phyloP scores from a whole-genome alignment of 2,797 vertebrate genomes.

The Xenentodon cancila region DNA sequence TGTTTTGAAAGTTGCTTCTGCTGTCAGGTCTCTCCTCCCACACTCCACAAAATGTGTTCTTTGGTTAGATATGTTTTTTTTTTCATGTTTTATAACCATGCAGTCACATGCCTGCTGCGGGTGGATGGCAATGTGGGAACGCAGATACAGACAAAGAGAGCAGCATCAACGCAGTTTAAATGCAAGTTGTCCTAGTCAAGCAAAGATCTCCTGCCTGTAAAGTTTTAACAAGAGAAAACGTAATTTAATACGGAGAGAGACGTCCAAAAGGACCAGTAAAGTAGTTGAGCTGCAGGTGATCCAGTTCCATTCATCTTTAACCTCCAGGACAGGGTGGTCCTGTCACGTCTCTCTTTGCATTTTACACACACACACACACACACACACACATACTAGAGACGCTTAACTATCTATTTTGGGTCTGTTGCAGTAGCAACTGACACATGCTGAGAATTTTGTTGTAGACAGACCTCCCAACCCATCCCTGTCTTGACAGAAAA shows the following conservation, averaged over 20 bases:
- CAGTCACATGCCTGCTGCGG: constrained; percentile 10
- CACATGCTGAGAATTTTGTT: constrained; percentile 59
- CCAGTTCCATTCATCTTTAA: constrained; percentile 41
- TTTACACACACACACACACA: constrained; percentile 32
- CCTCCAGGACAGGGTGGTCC: constrained; percentile 62
- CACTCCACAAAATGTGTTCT: no score
- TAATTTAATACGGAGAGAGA: constrained; percentile 12
- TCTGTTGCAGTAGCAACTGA: constrained; percentile 55
- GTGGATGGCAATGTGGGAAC: constrained; percentile 31
- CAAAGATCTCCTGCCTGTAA: constrained; percentile 33
- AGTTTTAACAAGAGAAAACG: constrained; percentile 45
- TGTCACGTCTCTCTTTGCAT: constrained; percentile 40
- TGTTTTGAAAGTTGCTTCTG: no score
- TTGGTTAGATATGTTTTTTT: neutral
- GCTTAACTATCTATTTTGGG: constrained; percentile 70
- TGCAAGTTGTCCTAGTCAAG: constrained; percentile 30
- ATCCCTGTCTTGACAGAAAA: constrained; percentile 26
- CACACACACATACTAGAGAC: constrained; percentile 29
- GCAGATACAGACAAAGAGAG: constrained; percentile 25
- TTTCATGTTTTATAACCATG: no score
- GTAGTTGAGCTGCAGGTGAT: constrained; percentile 37
- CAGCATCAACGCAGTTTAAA: constrained; percentile 26
- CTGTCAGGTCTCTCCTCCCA: no score
- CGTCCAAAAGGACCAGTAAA: constrained; percentile 38
- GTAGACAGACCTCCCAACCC: constrained; percentile 14